phyloP scores from a whole-genome alignment of 2,888 invertebrate genomes.

The Cosmia pyralina region DNA sequence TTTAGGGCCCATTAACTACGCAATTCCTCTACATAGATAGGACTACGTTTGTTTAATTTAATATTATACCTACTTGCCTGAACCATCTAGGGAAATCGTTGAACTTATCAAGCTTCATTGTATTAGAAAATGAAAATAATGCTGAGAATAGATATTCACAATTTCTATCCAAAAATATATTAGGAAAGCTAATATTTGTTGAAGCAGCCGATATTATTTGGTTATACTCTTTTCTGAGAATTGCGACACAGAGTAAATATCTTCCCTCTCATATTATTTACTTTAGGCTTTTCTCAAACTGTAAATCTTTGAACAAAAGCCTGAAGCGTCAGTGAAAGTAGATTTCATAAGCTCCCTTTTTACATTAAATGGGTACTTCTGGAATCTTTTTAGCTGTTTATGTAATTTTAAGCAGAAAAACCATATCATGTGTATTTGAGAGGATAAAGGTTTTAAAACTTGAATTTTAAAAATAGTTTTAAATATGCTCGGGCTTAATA shows the following conservation, averaged over 20 bases:
- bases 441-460: too few relatives aligned
- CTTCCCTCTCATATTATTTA: conserved; percentile 21
- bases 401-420: background rate
- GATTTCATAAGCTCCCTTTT: conserved; percentile 25
- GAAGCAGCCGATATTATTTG: conserved; percentile 35
- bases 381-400: background rate
- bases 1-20: conserved; percentile 38
- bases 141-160: conserved; percentile 16
- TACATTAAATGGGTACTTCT: conserved; percentile 2
- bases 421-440: too few relatives aligned
- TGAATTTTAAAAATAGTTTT: too few relatives aligned
- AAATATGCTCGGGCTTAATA: too few relatives aligned
- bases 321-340: conserved; percentile 11
- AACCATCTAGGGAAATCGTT: conserved; percentile 40
- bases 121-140: conserved; percentile 30
- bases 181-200: conserved; percentile 46
- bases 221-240: conserved; percentile 30
- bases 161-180: conserved; percentile 16
- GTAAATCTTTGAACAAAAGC: conserved; percentile 38
- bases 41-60: conserved; percentile 26
- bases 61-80: conserved; percentile 14
- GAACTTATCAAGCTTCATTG: conserved; percentile 11
- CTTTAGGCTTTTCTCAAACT: conserved; percentile 37
- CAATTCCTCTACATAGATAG: conserved; percentile 12
- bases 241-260: conserved; percentile 26